Evolutionary conservation across 2,888 invertebrate genomes (phyloP), one percentile per base, ranked within the genome.

Genomic region (Calameuta filiformis): DNA sequence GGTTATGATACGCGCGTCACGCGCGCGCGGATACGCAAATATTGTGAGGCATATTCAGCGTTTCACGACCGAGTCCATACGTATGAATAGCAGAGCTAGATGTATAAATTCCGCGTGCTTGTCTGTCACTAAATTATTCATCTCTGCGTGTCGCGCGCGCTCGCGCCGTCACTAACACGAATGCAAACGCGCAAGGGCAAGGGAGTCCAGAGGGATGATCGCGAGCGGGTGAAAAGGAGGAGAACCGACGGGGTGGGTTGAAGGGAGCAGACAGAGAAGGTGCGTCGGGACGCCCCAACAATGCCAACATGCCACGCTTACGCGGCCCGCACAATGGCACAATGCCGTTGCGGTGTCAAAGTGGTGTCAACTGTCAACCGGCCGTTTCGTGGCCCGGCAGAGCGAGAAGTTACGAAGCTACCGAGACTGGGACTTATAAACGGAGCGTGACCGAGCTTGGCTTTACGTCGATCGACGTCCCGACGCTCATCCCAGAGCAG

Each of bases 361-460:
- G 87, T 84, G 88, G 81, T 90, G 91, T 91, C 91, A 90, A 90
- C 89, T 90, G 90, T 90, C 90, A 87, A 33, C 75, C n/a, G 87
- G 79, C 81, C 85, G 81, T 81, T 73, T 73, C 69, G 80, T 80
- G 84, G 82, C 80, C 84, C 84, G 84, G 77, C 82, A 83, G 84
- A 86, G 84, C 86, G 83, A 84, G 82, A 81, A 85, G 83, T 69
- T 69, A 31, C 31, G 30, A 69, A 69, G 69, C 69, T 69, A 30
- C 69, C 30, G 30, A 33, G 69, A 69, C 69, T 30, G 33, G 69
- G 30, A 31, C 69, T 69, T 69, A 11, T 2, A 69, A 69, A 69
- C 69, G 69, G 69, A 69, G 69, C 69, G 30, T 69, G 69, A 69
- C 69, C 30, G 30, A 69, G 69, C 69, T 40, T 15, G 40, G 40